Base-by-base conservation (phyloP, 2,797 vertebrate genomes). In the Gadopsis marmoratus region DNA sequence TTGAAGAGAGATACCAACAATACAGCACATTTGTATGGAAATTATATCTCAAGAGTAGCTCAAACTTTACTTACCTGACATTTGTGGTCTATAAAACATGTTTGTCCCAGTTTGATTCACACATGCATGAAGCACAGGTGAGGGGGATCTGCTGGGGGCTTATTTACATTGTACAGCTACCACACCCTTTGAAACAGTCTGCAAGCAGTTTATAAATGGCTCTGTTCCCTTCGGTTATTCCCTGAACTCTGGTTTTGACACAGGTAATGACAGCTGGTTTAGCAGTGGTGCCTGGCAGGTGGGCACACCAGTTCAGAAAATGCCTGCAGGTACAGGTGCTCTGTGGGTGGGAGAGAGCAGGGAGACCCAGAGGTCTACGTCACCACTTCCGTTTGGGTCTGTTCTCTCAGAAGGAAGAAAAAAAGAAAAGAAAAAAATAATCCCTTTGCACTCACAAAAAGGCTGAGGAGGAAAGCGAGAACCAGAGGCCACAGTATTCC, bases 211-310 rank as follows among this genome's bases (percentile, higher is more conserved):
- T 96, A 94, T 94, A 94, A 96, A 96, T 96, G 95, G 96, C 96
- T 96, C 95, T 96, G 94, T 96, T 96, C 95, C 96, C 94, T 96
- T 96, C 96, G 84, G 92, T 95, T 95, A 93, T 95, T 96, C 96
- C 95, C 96, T 96, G 96, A 96, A 95, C 96, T 96, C 94, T 95
- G 93, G 93, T 95, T 95, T 95, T 93, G 95, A 96, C 94, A 94
- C 93, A 94, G 93, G 94, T 95, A 92, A 95, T 94, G 94, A 96
- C 93, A 95, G 95, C 95, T 96, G 95, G 94, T 95, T 95, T 93
- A 92, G 93, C 94, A 91, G 92, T 91, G 92, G 92, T 89, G 94
- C 89, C 93, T 89, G 91, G 93, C 91, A 95, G 92, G 89, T 91
- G 91, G 89, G 89, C 91, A 92, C 92, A 94, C 93, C 94, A 93